Base-by-base conservation (phyloP, 2,888 invertebrate species). In the Resseliella maxima region DNA sequence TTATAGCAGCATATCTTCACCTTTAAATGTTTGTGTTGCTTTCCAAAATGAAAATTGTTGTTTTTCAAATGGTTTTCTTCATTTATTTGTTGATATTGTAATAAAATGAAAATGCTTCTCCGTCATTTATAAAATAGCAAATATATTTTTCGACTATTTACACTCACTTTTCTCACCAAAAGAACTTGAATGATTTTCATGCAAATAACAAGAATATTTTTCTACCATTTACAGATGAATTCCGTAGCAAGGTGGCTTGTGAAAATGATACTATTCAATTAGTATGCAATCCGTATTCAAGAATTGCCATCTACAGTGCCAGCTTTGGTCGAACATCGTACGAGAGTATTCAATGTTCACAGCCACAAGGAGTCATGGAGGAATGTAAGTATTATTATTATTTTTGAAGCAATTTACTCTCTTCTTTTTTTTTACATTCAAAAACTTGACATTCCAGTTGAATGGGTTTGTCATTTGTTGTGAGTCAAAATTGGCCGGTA, bases 261-360 rank as follows among this genome's bases (percentile, higher is more conserved):
- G 96, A 98, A 91, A 96, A 97, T 90, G 96, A 97, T 89, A 94
- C 95, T 89, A 94, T 98, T 89, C 95, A 95, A 90, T 93, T 99
- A 89, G 94, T 95, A 90, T 98, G 98, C 92, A 95, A 95, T 92
- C 95, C 96, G 85, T 95, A 96, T 90, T 95, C 95, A 18, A 93
- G 98, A 89, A 95, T 99, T 86, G 98, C 97, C 86, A 95, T 99
- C 89, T 98, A 96, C 92, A 97, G 97, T 81, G 98, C 98, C 54
- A 95, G 95, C 91, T 98, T 96, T 90, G 98, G 98, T 8, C 93
- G 97, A 88, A 96, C 96, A 0, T 95, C 96, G 90, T 95, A 95
- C 89, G 96, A 97, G 91, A 96, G 95, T 88, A 94, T 96, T 88
- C 96, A 96, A 90, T 97, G 97, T 90, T 95, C 96, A 15, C 95